Base-by-base conservation (phyloP, 2,797 vertebrate species). In the Cetoscarus ocellatus region DNA sequence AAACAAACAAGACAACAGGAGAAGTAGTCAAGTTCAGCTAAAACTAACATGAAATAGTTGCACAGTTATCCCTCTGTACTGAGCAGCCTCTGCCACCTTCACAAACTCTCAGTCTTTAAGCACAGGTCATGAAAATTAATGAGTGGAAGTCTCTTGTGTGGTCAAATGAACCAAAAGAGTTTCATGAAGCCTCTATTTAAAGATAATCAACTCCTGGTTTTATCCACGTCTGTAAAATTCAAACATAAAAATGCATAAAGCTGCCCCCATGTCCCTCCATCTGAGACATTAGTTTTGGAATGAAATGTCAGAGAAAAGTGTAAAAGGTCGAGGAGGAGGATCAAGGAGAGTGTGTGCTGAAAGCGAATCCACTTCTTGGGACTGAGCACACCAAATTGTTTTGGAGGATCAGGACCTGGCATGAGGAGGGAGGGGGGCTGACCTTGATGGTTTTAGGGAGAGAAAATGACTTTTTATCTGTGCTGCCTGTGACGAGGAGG, bases 391-490 rank as follows among this genome's bases (percentile, higher is more conserved):
- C 65, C 77, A 67, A 10, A 63, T 54, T 73, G 60, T 53, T 69
- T 27, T 38, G 12, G 68, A 60, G 82, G 83, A 84, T 82, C 69
- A 77, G 73, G 56, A 58, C 75, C 62, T 69, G 75, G 79, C 79
- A 73, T 11, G 27, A 34, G 27, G 11, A 12, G 18, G 49, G 17
- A 27, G 48, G 48, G 49, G 12, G 50, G 7, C 14, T 59, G 73
- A 79, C 73, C 84, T 80, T 85, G 68, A 60, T 73, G 81, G 62
- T 79, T 86, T 86, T 63, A 53, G 63, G 79, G 58, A 17, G 51
- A 76, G 75, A 65, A 76, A 82, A 83, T 70, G 57, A 75, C 63
- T 82, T 82, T 74, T 72, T 44, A 62, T 83, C 69, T 72, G 13
- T 1, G 9, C 45, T 4, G 62, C 36, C 67, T 66, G 63, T 39